These are phyloP conservation scores for Ennomos erosarius DNA, from an alignment of 2,888 invertebrate species.

Conservation along the genomic window DNA sequence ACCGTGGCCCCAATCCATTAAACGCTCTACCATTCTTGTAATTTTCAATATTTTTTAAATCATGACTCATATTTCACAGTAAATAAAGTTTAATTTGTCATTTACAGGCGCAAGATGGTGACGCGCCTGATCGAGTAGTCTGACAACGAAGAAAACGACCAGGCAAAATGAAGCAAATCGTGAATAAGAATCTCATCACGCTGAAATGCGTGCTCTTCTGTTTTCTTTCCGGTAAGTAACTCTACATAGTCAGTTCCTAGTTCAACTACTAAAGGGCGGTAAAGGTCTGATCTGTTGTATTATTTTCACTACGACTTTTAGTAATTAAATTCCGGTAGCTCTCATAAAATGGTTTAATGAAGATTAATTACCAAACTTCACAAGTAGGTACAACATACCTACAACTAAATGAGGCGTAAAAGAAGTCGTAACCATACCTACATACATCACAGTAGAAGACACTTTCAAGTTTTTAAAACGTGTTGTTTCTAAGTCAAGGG, in stretches of 20 bases:
- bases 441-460: no score
- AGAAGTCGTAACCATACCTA: no score
- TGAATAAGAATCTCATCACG: conserved; percentile 90
- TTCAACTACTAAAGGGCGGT: no score
- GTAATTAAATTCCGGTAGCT: no score
- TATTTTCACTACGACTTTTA: no score
- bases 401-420: no score
- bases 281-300: no score
- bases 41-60: conserved; percentile 30
- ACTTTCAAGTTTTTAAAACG: no score
- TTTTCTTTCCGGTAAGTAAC: conserved; percentile 90
- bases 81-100: conserved; percentile 26
- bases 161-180: conserved; percentile 68
- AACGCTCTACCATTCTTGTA: conserved; percentile 36
- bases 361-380: no score
- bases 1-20: conserved; percentile 66
- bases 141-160: conserved; percentile 22
- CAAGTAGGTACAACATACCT: no score
- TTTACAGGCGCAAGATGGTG: conserved; percentile 38
- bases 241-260: neutral
- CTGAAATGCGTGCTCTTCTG: conserved; percentile 93
- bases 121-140: conserved; percentile 28
- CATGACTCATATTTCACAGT: conserved; percentile 24
- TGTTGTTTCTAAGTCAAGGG: no score
- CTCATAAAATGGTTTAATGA: no score